Evolutionary conservation across 2,113 vertebrate genomes (phyloP).

Genomic region (Heterochromis multidens): DNA sequence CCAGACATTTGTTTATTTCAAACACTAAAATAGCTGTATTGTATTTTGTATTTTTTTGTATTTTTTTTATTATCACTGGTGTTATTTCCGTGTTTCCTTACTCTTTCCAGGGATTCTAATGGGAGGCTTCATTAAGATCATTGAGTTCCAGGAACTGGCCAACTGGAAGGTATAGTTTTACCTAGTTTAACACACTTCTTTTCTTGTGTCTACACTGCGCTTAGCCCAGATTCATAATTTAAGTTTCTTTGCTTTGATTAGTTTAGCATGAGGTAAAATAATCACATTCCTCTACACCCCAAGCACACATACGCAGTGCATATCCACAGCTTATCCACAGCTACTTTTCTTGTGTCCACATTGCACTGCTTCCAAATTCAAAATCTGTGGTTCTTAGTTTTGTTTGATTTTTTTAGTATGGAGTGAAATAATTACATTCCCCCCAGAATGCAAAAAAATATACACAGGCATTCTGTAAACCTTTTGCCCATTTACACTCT

Average conservation of each 20-base stretch:
- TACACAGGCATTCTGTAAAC: background rate
- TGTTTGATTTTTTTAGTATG: background rate
- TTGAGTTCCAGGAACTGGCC: slow-evolving; percentile 95
- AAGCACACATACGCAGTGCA: background rate
- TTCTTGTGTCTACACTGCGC: background rate
- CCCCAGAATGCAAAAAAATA: background rate
- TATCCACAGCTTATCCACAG: background rate
- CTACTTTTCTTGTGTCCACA: background rate
- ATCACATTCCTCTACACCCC: background rate
- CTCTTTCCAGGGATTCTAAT: slow-evolving; percentile 90
- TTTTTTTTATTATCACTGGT: slow-evolving; percentile 14
- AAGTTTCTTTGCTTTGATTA: background rate
- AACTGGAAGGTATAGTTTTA: slow-evolving; percentile 93
- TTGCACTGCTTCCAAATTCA: background rate
- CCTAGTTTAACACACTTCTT: background rate
- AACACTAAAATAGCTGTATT: slow-evolving; percentile 8
- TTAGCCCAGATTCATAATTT: background rate
- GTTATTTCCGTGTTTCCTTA: background rate
- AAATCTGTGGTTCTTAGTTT: background rate
- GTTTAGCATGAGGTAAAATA: background rate
- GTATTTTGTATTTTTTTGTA: too few species aligned
- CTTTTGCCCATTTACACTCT: background rate
- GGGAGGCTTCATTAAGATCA: slow-evolving; percentile 98
- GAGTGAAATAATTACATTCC: background rate
- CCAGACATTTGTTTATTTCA: background rate